A percentile compares a stretch with the other conserved stretches of the same genome.
Evolutionary conservation across 2,113 vertebrate species (phyloP).

Genomic region (Entelurus aequoreus): DNA sequence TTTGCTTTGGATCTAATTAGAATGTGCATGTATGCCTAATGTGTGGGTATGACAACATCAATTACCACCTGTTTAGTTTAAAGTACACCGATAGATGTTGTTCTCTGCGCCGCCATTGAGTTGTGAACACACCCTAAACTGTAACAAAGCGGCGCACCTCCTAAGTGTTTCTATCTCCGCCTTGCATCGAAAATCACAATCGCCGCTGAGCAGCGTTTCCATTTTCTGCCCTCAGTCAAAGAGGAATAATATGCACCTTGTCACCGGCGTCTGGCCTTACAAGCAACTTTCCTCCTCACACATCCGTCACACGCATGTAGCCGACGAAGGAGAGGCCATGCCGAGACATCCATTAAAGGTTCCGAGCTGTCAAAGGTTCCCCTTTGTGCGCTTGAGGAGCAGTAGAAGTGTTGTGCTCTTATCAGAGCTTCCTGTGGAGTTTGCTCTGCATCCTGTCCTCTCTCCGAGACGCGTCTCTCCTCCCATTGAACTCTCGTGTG

Average conservation of each 20-base stretch:
- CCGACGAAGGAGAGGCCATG: conserved; percentile 57
- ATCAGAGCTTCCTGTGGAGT: conserved; percentile 71
- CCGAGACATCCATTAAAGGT: conserved; percentile 72
- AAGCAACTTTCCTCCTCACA: conserved; percentile 57
- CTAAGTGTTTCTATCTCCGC: conserved; percentile 44
- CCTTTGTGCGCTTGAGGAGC: conserved; percentile 67
- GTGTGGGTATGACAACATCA: neutral
- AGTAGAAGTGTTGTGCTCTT: conserved; percentile 69
- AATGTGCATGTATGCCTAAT: neutral
- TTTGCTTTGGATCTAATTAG: neutral
- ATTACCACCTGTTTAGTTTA: neutral
- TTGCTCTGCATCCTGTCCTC: conserved; percentile 67
- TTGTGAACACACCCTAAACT: neutral
- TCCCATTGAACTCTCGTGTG: conserved; percentile 50
- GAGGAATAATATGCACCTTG: conserved; percentile 67
- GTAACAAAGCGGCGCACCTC: conserved; percentile 25
- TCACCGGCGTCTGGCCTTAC: conserved; percentile 46
- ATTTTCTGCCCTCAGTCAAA: conserved; percentile 61
- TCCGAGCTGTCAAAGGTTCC: conserved; percentile 73
- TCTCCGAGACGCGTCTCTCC: conserved; percentile 58
- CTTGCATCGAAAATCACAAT: conserved; percentile 55
- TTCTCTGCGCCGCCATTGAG: no score
- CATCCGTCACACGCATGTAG: conserved; percentile 62
- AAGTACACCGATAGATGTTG: no score
- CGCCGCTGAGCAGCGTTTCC: conserved; percentile 41